Conservation (phyloP, 1,140 invertebrate genomes). For the Drosophila arawakana region DNA sequence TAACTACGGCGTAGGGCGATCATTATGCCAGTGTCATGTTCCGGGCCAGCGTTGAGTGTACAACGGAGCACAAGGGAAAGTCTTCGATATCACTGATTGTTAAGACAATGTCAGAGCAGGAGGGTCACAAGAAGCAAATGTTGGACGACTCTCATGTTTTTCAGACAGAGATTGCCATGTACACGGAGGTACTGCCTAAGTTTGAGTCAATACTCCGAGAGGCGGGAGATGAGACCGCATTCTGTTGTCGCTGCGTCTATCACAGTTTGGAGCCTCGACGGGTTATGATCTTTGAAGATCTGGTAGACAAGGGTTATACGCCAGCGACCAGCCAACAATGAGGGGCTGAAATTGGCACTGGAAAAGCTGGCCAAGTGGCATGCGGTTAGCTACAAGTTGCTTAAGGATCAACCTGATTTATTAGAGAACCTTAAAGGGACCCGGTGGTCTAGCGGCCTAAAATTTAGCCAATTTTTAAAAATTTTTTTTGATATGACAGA, state of each 20-base stretch:
- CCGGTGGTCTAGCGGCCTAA: too few species aligned
- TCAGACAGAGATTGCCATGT: constrained; percentile 71
- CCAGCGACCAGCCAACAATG: constrained; percentile 33
- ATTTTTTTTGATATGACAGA: too few species aligned
- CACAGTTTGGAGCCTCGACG: constrained; percentile 53
- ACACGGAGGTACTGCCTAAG: constrained; percentile 55
- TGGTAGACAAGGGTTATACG: constrained; percentile 58
- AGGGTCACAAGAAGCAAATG: constrained; percentile 68
- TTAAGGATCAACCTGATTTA: constrained; percentile 48
- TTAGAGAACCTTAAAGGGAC: constrained; percentile 46
- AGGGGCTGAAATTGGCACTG: constrained; percentile 44
- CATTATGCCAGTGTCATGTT: constrained; percentile 81
- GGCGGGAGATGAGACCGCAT: constrained; percentile 42
- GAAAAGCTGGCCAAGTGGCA: constrained; percentile 68
- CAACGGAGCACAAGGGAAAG: background rate
- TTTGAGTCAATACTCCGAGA: constrained; percentile 59
- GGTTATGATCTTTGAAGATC: constrained; percentile 69
- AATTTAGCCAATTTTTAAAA: too few species aligned
- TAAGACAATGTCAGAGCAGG: constrained; percentile 69
- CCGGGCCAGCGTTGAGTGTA: constrained; percentile 44
- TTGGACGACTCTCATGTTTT: constrained; percentile 51
- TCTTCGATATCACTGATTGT: constrained; percentile 58
- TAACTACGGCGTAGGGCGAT: constrained; percentile 42
- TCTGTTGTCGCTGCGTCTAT: constrained; percentile 50
- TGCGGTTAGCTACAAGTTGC: constrained; percentile 63